Evolutionary conservation across 2,888 invertebrate genomes (phyloP), one percentile per base, ranked within the genome.

Genomic region (Sinotaia quadrata): DNA sequence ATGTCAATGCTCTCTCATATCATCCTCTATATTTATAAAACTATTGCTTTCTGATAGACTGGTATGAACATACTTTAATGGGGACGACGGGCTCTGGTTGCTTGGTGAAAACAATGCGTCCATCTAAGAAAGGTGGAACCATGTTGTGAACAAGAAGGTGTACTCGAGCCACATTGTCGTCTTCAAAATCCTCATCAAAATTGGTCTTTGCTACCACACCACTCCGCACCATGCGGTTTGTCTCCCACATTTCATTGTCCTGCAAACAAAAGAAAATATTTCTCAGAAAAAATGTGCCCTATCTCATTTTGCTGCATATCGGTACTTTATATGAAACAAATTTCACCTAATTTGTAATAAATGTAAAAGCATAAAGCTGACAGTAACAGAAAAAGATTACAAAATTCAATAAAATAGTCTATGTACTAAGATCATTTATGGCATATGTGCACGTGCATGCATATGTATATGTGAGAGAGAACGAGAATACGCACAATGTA

Each of bases 81-180:
- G 98, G 98, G 83, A 99, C 93, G n/a, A 99, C 96, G 1, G 98
- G 98, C 85, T 98, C 98, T 0, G 97, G 97, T 87, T 99, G 98
- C 84, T 98, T 99, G 0, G 99, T 99, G 88, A 99, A 99, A 0
- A 98, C 97, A 78, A 99, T 98, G 67, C 99, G 91, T 0, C 99
- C 99, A 88, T 99, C 99, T 2, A 99, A 91, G 89, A 99, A 99
- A 0, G 99, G 99, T 0, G 99, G 99, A 8, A 99, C 95, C 69
- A 98, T 96, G 86, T 99, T 98, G 88, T 98, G 97, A 0, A 99
- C 98, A 8, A 98, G 89, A 24, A 99, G 90, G 89, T 99, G 98
- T 0, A 99, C 98, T 52, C 98, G 90, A 73, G 97, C 97, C 69
- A 97, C 93, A 54, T 93, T 95, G 87, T 97, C 97, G 89, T 99